phyloP scores from a whole-genome alignment of 23 tunicate genomes.

The Ascidia mentula region DNA sequence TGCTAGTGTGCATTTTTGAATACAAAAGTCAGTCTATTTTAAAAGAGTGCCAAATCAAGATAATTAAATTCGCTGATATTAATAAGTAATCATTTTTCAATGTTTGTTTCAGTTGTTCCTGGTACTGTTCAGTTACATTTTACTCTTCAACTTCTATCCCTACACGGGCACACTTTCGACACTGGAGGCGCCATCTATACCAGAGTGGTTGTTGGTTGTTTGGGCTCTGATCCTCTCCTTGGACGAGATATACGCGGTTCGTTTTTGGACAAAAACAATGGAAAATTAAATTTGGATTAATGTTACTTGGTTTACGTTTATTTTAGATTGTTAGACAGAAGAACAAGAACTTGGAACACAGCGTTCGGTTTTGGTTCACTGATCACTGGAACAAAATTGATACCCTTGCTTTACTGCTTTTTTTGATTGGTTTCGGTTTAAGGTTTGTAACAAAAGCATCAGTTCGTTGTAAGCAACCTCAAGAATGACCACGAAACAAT shows the following conservation, averaged over 20 bases:
- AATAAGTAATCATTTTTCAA: no score
- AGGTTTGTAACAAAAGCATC: no score
- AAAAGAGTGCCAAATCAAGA: no score
- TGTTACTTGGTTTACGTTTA: background rate
- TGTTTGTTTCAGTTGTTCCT: slow-evolving; percentile 64
- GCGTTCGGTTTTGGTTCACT: slow-evolving; percentile 16
- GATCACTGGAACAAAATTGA: slow-evolving; percentile 66
- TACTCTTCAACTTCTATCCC: slow-evolving; percentile 50
- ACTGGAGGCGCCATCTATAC: background rate
- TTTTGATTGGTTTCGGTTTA: slow-evolving; percentile 57
- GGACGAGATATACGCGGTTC: slow-evolving; percentile 71
- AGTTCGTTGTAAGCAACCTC: no score
- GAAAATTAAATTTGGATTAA: background rate
- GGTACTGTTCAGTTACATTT: slow-evolving; percentile 54
- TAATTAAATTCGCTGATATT: no score
- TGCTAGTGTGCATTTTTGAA: no score
- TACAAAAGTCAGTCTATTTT: no score
- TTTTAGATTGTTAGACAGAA: background rate
- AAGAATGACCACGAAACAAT: no score
- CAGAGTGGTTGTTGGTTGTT: slow-evolving; percentile 39
- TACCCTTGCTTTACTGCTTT: slow-evolving; percentile 34
- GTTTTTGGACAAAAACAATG: background rate
- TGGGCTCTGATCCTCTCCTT: slow-evolving; percentile 46
- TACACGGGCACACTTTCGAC: background rate
- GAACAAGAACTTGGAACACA: slow-evolving; percentile 3